A percentile compares a stretch with the other conserved stretches of the same genome.
Conservation (phyloP, 2,113 vertebrate species). For the Heliornis fulica region DNA sequence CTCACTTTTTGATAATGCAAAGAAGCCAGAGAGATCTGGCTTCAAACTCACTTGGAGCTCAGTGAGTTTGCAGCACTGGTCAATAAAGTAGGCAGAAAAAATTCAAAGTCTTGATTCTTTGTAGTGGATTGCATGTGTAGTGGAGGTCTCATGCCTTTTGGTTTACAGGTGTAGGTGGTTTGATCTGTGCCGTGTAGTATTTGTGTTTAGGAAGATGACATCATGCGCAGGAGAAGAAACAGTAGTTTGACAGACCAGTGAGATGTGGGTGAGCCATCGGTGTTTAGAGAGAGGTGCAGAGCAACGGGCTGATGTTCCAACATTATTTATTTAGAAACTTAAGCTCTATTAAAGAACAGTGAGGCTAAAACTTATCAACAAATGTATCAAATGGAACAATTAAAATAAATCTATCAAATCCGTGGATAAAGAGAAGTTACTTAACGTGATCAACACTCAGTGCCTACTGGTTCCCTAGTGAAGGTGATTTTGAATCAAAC, state of each 20-base stretch:
- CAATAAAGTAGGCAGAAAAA: not conserved
- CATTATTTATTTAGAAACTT: not conserved
- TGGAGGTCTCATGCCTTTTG: not conserved
- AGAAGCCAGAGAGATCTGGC: not conserved
- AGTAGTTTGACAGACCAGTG: not conserved
- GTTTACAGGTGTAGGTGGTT: not conserved
- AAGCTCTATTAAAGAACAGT: not conserved
- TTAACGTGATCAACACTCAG: not conserved
- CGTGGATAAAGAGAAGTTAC: not conserved
- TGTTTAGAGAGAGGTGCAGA: not conserved
- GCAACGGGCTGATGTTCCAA: not conserved
- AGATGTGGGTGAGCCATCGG: not conserved
- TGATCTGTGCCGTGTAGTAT: not conserved
- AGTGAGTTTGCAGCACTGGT: not conserved
- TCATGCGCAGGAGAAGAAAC: not conserved
- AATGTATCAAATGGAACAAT: not conserved
- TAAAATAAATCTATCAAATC: not conserved
- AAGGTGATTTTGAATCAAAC: not conserved
- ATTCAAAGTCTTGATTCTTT: not conserved
- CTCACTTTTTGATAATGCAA: not conserved
- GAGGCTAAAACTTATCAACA: not conserved
- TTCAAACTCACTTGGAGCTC: not conserved
- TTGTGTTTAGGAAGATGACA: not conserved
- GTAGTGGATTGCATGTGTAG: not conserved
- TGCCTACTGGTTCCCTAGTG: not conserved